Evolutionary conservation across 1,140 invertebrate species (phyloP), one percentile per base, ranked within the genome.

Genomic region (Philotrypesis tridentata): DNA sequence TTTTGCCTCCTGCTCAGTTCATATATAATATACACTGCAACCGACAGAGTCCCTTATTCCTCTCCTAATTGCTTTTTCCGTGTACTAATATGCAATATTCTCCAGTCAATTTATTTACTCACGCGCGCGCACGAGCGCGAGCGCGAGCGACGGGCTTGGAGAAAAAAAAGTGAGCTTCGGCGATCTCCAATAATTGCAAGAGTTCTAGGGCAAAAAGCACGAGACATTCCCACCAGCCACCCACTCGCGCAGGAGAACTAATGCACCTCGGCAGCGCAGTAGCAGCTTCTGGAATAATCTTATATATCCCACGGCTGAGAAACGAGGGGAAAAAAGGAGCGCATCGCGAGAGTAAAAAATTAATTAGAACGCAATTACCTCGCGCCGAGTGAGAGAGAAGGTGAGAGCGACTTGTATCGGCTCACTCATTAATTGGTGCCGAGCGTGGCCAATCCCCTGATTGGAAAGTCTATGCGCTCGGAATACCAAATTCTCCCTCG

Each of bases 361-460:
- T 85, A 85, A 87, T 86, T 86, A 86, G 83, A 86, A 86, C 83
- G 85, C 85, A 85, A 85, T 85, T 85, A 83, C 80, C 85, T 86
- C 84, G 73, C 84, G 82, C 84, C 82, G 43, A 72, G 61, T 68
- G 84, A 84, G 43, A 72, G 61, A 72, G 84, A 84, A 82, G 79
- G 83, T 81, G 79, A 65, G 70, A 78, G 72, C 70, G 67, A 23
- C 17, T n/a, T 55, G 17, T 11, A 27, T 27, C 43, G 31, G n/a
- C 43, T 7, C 70, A 21, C 40, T 82, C 75, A 85, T 85, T 87
- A 87, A 86, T 87, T 85, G 85, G 84, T 48, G 61, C 75, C 63
- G 71, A 85, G 85, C 87, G 85, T 86, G 87, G 84, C 85, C 85
- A 86, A 86, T 86, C 83, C 61, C 65, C 85, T 84, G 85, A 87